Evolutionary conservation across 2,797 vertebrate species (phyloP).

Genomic region (Phalloptychus januarius): DNA sequence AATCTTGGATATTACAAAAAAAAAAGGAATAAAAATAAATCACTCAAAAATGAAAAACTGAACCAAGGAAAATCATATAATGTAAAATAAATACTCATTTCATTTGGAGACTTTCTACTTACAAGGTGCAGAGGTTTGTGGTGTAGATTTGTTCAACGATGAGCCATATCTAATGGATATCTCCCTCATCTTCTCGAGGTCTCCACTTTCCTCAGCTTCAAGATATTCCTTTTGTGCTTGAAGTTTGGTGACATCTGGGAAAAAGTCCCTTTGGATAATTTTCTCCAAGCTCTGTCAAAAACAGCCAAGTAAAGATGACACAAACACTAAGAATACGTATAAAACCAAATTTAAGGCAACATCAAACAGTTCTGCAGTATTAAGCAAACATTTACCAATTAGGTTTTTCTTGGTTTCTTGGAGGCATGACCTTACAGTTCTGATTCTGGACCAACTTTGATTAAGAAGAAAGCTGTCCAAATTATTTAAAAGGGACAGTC

Average conservation of each 20-base stretch:
- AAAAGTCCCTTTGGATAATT: constrained; percentile 97
- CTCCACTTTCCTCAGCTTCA: constrained; percentile 94
- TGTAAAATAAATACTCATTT: neutral
- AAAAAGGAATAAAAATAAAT: neutral
- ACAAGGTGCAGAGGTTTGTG: constrained; percentile 89
- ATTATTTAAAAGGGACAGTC: neutral
- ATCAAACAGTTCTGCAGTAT: neutral
- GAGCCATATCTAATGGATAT: constrained; percentile 94
- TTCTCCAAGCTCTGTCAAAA: constrained; percentile 87
- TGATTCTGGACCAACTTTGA: neutral
- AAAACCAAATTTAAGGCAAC: neutral
- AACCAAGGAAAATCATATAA: neutral
- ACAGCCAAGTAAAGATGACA: constrained; percentile 7
- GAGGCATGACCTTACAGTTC: neutral
- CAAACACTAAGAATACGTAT: neutral
- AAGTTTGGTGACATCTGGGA: constrained; percentile 94
- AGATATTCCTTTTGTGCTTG: constrained; percentile 94
- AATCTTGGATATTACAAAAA: constrained; percentile 75
- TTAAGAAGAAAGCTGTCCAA: neutral
- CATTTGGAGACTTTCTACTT: constrained; percentile 58
- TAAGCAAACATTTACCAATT: neutral
- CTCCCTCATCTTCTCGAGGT: constrained; percentile 94
- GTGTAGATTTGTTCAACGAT: constrained; percentile 85
- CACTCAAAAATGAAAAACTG: neutral
- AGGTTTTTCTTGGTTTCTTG: neutral